A percentile compares a stretch with the other conserved stretches of the same genome.
These are phyloP conservation scores for Macrosteles quadrilineatus DNA, from an alignment of 1,140 invertebrate genomes.

Conservation along the genomic window DNA sequence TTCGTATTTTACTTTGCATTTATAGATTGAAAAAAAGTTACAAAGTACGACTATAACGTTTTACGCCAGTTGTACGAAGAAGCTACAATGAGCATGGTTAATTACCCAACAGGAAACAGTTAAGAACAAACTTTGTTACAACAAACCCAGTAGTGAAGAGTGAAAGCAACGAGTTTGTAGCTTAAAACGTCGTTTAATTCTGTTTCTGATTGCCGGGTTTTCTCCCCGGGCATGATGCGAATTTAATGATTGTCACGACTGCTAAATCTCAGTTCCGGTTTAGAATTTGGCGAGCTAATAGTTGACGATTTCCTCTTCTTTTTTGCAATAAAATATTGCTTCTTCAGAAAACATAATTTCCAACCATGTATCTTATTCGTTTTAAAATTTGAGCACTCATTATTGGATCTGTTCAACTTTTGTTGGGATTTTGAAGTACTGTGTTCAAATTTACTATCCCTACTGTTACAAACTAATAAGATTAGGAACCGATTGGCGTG, in stretches of 20 bases:
- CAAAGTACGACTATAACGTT: not conserved
- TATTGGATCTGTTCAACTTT: too few relatives aligned
- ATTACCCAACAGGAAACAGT: too few relatives aligned
- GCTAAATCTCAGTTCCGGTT: not conserved
- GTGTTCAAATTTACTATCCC: too few relatives aligned
- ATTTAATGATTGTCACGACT: constrained; percentile 6
- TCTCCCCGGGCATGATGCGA: not conserved
- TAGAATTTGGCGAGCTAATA: not conserved
- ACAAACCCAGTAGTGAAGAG: not conserved
- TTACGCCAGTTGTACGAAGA: not conserved
- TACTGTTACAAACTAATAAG: too few relatives aligned
- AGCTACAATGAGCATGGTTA: not conserved
- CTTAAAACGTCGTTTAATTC: not conserved
- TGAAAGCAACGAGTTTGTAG: not conserved
- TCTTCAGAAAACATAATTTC: not conserved
- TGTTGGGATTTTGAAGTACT: too few relatives aligned
- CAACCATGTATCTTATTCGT: not conserved
- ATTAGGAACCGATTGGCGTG: too few relatives aligned
- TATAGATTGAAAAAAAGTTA: not conserved
- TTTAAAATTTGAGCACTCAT: not conserved
- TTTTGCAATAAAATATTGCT: too few relatives aligned
- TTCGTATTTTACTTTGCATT: not conserved
- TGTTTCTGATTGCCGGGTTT: constrained; percentile 1
- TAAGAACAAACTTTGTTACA: too few relatives aligned
- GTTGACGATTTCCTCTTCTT: too few relatives aligned